These are phyloP conservation scores for Crenichthys baileyi DNA, from an alignment of 2,797 vertebrate genomes.

Conservation along the genomic window DNA sequence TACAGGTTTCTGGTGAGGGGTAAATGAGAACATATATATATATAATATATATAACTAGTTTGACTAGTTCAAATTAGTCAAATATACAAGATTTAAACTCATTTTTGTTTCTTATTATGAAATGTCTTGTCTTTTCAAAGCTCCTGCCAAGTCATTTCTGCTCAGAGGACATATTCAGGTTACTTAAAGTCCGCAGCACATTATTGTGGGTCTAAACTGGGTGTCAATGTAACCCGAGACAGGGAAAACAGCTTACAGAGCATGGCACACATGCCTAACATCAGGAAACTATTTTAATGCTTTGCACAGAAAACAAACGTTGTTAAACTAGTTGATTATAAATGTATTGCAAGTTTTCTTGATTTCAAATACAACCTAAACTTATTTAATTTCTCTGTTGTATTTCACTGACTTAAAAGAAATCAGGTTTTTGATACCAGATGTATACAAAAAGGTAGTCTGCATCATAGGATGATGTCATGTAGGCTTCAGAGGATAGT, in stretches of 20 bases:
- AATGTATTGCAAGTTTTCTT: not conserved
- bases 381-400: conserved; percentile 29
- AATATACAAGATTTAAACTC: not conserved
- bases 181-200: conserved; percentile 21
- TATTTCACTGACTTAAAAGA: not conserved
- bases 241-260: conserved; percentile 36
- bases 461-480: conserved; percentile 15
- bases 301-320: conserved; percentile 40
- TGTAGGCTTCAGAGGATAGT: conserved; percentile 12
- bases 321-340: not conserved
- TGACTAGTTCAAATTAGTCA: too few relatives aligned
- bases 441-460: conserved; percentile 8
- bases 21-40: too few relatives aligned
- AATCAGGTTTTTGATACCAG: conserved; percentile 5
- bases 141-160: not conserved
- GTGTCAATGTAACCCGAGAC: conserved; percentile 52
- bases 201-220: conserved; percentile 51
- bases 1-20: too few relatives aligned
- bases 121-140: not conserved
- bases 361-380: conserved; percentile 9
- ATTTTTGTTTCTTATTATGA: not conserved
- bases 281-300: conserved; percentile 48
- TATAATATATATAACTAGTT: too few relatives aligned
- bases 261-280: conserved; percentile 37
- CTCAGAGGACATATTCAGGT: conserved; percentile 30